phyloP scores from a whole-genome alignment of 2,797 vertebrate species.

The Euphonia xanthogaster region DNA sequence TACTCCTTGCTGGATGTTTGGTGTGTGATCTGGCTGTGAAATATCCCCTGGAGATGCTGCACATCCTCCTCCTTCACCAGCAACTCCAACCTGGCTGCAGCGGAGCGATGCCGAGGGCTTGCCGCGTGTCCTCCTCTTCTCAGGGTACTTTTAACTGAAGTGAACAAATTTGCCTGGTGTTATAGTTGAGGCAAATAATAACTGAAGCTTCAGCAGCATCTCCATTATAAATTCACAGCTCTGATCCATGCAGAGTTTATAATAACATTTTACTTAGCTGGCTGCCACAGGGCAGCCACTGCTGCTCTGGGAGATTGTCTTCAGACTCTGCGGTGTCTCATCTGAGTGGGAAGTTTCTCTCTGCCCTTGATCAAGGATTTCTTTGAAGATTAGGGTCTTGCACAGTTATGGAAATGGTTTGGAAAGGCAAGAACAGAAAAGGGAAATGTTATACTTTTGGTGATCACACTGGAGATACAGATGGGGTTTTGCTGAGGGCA shows the following conservation, averaged over 20 bases:
- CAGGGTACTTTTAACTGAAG: neutral
- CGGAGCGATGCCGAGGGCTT: neutral
- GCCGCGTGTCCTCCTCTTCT: neutral
- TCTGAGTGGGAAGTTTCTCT: conserved; percentile 8
- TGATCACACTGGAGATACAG: neutral
- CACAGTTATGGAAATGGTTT: conserved; percentile 25
- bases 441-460: conserved; percentile 9
- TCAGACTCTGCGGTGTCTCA: neutral
- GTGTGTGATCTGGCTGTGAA: neutral
- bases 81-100: neutral
- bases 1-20: neutral
- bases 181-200: conserved; percentile 31
- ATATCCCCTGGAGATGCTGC: neutral
- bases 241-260: conserved; percentile 61
- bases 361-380: conserved; percentile 38
- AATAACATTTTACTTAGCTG: conserved; percentile 37
- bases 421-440: conserved; percentile 19
- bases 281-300: conserved; percentile 46
- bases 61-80: neutral
- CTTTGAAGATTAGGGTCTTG: conserved; percentile 48
- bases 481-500: neutral
- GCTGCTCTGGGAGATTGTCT: conserved; percentile 38
- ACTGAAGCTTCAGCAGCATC: neutral
- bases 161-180: neutral
- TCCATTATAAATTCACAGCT: conserved; percentile 61